Percentiles rank a stretch among this genome's conserved stretches.
Evolutionary conservation across 2,797 vertebrate species (phyloP).

Genomic region (Setipinna tenuifilis): DNA sequence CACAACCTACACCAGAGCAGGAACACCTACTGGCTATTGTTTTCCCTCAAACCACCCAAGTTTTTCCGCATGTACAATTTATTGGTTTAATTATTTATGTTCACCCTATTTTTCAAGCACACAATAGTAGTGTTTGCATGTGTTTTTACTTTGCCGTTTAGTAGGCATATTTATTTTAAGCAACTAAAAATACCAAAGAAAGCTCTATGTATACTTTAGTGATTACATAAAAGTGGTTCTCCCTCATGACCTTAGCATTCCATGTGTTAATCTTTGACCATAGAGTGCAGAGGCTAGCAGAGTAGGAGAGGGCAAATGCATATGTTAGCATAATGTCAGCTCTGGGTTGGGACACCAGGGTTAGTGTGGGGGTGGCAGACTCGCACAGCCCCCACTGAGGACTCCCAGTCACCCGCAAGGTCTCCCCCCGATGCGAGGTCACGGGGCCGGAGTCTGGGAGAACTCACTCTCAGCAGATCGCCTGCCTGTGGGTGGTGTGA

Average conservation of each 20-base stretch:
- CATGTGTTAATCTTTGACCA: slow-evolving; percentile 39
- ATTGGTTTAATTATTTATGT: slow-evolving; percentile 29
- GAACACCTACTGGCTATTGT: slow-evolving; percentile 59
- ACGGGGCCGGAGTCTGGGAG: slow-evolving; percentile 58
- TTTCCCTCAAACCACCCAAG: slow-evolving; percentile 46
- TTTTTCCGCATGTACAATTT: slow-evolving; percentile 41
- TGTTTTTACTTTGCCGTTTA: not conserved
- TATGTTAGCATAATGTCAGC: slow-evolving; percentile 23
- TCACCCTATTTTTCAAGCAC: not conserved
- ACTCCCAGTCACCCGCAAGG: slow-evolving; percentile 50
- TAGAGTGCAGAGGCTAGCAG: not conserved
- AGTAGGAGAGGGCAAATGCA: not conserved
- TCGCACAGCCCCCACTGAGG: slow-evolving; percentile 54
- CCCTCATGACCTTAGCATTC: not conserved
- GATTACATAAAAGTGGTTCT: not conserved
- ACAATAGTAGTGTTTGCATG: not conserved
- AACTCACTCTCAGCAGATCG: slow-evolving; percentile 51
- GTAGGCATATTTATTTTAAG: slow-evolving; percentile 16
- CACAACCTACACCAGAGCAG: slow-evolving; percentile 59
- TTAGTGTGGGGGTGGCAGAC: slow-evolving; percentile 10
- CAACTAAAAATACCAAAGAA: not conserved
- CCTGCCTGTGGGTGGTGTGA: slow-evolving; percentile 65
- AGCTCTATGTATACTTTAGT: not conserved
- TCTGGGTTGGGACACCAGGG: not conserved
- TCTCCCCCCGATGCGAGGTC: slow-evolving; percentile 59